These are phyloP conservation scores for Drosophila santomea DNA, from an alignment of 1,140 invertebrate genomes.

Conservation along the genomic window DNA sequence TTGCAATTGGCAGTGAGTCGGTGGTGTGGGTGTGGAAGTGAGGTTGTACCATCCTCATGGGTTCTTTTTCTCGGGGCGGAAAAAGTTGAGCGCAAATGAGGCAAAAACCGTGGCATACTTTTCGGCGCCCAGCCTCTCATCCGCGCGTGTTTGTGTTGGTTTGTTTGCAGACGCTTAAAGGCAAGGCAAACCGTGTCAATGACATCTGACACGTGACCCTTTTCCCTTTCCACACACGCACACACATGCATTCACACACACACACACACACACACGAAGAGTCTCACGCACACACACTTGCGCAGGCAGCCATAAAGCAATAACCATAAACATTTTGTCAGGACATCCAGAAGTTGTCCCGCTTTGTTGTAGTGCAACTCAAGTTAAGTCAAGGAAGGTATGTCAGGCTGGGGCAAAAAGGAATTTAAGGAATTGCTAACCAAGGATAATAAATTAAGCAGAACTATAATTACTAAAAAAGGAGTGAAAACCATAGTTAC, in stretches of 20 bases:
- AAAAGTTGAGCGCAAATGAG: slow-evolving; percentile 65
- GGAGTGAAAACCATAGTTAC: too few species aligned
- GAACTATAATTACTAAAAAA: too few species aligned
- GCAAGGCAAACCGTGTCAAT: slow-evolving; percentile 79
- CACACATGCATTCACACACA: slow-evolving; percentile 12
- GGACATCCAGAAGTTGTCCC: slow-evolving; percentile 49
- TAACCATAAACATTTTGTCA: slow-evolving; percentile 78
- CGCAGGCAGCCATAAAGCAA: slow-evolving; percentile 61
- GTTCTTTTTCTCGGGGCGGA: neutral
- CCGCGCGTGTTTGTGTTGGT: slow-evolving; percentile 36
- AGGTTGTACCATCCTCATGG: neutral
- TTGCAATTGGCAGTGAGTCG: slow-evolving; percentile 52
- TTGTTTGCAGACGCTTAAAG: slow-evolving; percentile 75
- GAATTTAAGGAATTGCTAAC: too few species aligned
- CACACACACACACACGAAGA: slow-evolving; percentile 4
- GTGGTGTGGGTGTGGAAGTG: neutral
- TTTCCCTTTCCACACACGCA: slow-evolving; percentile 55
- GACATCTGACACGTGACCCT: slow-evolving; percentile 83
- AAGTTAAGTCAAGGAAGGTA: slow-evolving; percentile 8
- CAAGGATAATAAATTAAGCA: too few species aligned
- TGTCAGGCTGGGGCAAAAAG: neutral
- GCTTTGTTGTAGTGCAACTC: slow-evolving; percentile 7
- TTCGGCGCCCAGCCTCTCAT: slow-evolving; percentile 36
- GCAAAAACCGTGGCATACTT: slow-evolving; percentile 75
- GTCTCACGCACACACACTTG: slow-evolving; percentile 5